phyloP scores from a whole-genome alignment of 2,888 invertebrate species.

The Apodemia hepburni region DNA sequence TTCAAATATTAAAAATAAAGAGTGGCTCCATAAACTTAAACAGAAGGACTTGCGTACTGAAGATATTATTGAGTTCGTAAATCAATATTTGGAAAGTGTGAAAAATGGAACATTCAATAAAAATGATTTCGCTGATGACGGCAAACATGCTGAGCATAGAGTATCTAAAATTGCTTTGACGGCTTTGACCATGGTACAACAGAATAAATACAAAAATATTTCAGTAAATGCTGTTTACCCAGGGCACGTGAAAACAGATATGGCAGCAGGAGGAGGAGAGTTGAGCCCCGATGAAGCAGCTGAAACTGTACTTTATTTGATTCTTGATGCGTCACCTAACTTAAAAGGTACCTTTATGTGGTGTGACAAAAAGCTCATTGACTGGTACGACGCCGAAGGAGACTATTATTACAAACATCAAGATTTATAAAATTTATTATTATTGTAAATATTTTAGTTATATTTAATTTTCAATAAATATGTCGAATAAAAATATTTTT shows the following conservation, averaged over 20 bases:
- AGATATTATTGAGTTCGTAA: conserved; percentile 58
- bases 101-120: conserved; percentile 60
- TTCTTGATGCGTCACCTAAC: conserved; percentile 80
- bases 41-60: conserved; percentile 51
- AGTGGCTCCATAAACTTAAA: conserved; percentile 51
- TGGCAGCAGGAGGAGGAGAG: conserved; percentile 74
- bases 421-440: conserved; percentile 11
- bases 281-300: conserved; percentile 81
- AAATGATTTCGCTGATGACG: conserved; percentile 63
- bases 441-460: background rate
- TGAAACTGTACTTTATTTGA: conserved; percentile 79
- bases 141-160: conserved; percentile 67
- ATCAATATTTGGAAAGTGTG: conserved; percentile 61
- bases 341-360: conserved; percentile 85
- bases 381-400: conserved; percentile 77
- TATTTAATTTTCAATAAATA: too few relatives aligned
- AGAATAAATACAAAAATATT: conserved; percentile 55
- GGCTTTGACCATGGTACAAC: conserved; percentile 61
- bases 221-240: conserved; percentile 67
- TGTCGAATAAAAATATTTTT: too few relatives aligned
- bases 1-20: conserved; percentile 59
- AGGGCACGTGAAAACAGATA: conserved; percentile 59
- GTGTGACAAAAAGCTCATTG: conserved; percentile 77
- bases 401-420: conserved; percentile 51
- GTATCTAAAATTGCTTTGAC: conserved; percentile 64